A percentile compares a stretch with the other conserved stretches of the same genome.
These are phyloP conservation scores for Phalloptychus januarius DNA, from an alignment of 2,797 vertebrate species.

Conservation along the genomic window DNA sequence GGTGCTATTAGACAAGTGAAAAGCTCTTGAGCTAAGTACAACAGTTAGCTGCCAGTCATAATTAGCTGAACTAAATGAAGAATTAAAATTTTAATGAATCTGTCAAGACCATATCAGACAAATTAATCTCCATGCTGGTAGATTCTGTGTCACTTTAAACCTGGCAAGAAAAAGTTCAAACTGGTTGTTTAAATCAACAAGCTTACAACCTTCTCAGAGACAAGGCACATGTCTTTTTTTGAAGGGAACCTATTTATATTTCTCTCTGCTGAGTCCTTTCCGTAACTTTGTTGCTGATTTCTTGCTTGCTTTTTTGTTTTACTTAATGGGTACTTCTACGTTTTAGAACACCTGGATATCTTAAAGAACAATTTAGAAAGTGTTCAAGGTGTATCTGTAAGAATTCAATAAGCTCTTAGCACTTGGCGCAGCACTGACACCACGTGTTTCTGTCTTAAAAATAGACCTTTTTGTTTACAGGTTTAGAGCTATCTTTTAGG, in stretches of 20 bases:
- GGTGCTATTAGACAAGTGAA: conserved; percentile 79
- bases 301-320: conserved; percentile 32
- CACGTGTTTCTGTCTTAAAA: conserved; percentile 15
- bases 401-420: conserved; percentile 7
- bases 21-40: conserved; percentile 53
- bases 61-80: conserved; percentile 12
- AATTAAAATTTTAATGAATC: conserved; percentile 1
- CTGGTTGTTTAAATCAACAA: conserved; percentile 14
- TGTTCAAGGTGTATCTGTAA: not conserved
- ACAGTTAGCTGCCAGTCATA: conserved; percentile 27
- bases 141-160: not conserved
- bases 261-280: not conserved
- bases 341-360: conserved; percentile 48
- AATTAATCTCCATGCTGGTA: not conserved
- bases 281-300: conserved; percentile 21
- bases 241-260: not conserved
- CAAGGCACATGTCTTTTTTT: not conserved
- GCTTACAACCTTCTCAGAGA: not conserved
- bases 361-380: conserved; percentile 39
- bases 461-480: conserved; percentile 14
- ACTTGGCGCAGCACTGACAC: conserved; percentile 12
- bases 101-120: conserved; percentile 15
- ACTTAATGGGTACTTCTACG: conserved; percentile 37
- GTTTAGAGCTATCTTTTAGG: conserved; percentile 30
- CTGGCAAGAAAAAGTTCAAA: conserved; percentile 2